These are phyloP conservation scores for Ranitomeya variabilis DNA, from an alignment of 2,113 vertebrate species.

Conservation along the genomic window DNA sequence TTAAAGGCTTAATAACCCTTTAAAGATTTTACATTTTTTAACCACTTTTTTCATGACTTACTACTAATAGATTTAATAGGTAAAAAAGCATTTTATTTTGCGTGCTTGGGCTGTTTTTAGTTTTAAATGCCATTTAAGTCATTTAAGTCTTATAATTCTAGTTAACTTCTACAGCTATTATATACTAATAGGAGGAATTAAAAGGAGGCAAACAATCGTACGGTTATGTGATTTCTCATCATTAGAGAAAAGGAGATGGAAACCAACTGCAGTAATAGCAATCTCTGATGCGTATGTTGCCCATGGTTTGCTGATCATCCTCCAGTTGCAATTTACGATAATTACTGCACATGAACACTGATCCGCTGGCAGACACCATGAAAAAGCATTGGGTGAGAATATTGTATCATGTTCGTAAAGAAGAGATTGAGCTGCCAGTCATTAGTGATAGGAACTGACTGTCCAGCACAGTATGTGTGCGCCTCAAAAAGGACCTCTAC, in stretches of 20 bases:
- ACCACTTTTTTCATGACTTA: too few relatives aligned
- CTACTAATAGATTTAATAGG: too few relatives aligned
- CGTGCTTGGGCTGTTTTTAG: too few relatives aligned
- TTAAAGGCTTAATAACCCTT: too few relatives aligned
- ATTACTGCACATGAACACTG: not conserved
- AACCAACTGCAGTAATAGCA: not conserved
- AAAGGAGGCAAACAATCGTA: not conserved
- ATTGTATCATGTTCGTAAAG: not conserved
- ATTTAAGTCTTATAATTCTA: not conserved
- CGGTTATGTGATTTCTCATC: not conserved
- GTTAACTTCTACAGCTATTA: not conserved
- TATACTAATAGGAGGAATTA: not conserved
- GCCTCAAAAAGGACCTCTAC: not conserved
- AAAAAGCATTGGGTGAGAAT: slow-evolving; percentile 3
- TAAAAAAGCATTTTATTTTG: too few relatives aligned
- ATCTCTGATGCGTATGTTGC: not conserved
- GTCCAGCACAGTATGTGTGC: not conserved
- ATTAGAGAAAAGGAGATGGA: not conserved
- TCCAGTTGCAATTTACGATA: not conserved
- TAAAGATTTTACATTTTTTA: too few relatives aligned
- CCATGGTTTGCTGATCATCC: not conserved
- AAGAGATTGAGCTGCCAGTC: slow-evolving; percentile 7
- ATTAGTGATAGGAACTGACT: not conserved
- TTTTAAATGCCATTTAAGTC: not conserved
- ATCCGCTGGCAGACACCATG: not conserved